Conservation (phyloP, 2,113 vertebrate genomes). For the Lycocorax pyrrhopterus region DNA sequence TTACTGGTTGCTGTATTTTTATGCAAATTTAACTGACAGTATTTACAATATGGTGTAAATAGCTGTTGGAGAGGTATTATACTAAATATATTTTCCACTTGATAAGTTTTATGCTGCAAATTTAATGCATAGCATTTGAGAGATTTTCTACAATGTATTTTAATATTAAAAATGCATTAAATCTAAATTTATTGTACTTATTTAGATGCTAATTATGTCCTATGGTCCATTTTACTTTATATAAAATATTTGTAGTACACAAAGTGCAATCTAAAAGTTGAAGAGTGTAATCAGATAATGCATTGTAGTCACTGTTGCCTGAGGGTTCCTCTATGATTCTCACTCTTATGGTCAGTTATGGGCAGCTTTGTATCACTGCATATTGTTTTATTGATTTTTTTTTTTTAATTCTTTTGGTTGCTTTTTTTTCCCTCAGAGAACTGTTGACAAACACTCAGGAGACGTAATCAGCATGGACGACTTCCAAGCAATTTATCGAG, state of each 20-base stretch:
- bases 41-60: background rate
- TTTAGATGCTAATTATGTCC: background rate
- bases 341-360: background rate
- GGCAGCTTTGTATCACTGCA: background rate
- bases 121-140: background rate
- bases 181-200: background rate
- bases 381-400: background rate
- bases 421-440: conserved; percentile 29
- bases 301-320: background rate
- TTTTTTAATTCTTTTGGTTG: background rate
- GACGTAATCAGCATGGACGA: conserved; percentile 66
- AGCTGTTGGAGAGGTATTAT: background rate
- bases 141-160: background rate
- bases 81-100: background rate
- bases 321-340: background rate
- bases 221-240: background rate
- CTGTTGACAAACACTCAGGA: conserved; percentile 26
- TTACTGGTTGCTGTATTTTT: background rate
- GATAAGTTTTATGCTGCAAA: background rate
- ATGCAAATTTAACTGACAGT: background rate
- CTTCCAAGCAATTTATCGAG: conserved; percentile 70
- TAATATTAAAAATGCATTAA: background rate
- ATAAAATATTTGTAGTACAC: background rate
- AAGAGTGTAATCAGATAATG: background rate
- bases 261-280: background rate